Base-by-base conservation (phyloP, 2,113 vertebrate species). In the Nanorana parkeri region DNA sequence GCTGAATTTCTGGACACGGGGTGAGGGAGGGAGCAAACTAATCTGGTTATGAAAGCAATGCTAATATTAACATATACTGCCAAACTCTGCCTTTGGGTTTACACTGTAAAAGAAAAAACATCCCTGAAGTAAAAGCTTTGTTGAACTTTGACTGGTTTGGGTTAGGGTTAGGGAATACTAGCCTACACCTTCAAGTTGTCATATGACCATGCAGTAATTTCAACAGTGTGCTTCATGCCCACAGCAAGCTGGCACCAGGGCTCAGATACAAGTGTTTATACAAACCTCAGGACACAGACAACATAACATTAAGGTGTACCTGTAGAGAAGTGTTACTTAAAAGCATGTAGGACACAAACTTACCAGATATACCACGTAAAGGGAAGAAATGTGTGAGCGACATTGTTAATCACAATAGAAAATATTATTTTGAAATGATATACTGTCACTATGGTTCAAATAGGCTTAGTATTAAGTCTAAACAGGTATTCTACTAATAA, bases 211-310 rank as follows among this genome's bases (percentile, higher is more conserved):
- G n/a, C 20, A 61, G 28, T 29, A 20, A 54, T 36, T 36, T 66
- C 68, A 81, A 61, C 68, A 65, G 79, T 81, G 79, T 67, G 47
- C 65, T 72, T 54, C 79, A 81, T 65, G 79, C 68, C 68, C 32
- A 71, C 68, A 81, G 79, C 79, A 73, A 81, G 68, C 51, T 29
- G 68, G 68, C 60, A 81, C 56, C 67, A 26, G 52, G 55, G 68
- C 58, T 81, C 68, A 73, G 79, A 69, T 11, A 72, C 20, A 60
- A 56, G 28, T 20, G 29, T 41, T 64, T 51, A 81, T 72, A 81
- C 80, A 82, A 66, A 66, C 72, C 80, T 82, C 28, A 15, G 24
- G 56, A 58, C 54, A 10, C 21, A 61, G 32, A 68, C 15, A 60
- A 82, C 61, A 80, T 51, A 17, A 61, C 8, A 20, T 60, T 58